Base-by-base conservation (phyloP, 2,888 invertebrate species). In the Amorpha juglandis region DNA sequence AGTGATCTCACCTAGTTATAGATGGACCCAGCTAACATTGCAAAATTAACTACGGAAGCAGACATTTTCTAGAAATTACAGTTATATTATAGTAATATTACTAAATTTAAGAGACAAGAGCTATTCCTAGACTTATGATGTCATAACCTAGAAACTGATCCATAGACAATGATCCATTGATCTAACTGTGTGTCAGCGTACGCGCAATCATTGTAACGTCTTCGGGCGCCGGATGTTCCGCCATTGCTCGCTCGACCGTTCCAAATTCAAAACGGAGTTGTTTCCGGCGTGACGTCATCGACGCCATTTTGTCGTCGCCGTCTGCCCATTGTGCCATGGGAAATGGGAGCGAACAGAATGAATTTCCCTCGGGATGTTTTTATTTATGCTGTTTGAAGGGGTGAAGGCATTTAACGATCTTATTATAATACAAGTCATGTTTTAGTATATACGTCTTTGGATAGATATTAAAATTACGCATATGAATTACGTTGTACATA, bases 181-280 rank as follows among this genome's bases (percentile, higher is more conserved):
- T 76, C 71, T 27, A 27, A 27, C 4, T 74, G 71, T 73, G 68
- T 45, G 52, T 52, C 63, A 62, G 62, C 83, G 82, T 84, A 81
- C 74, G 88, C 82, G 86, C 91, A 88, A 77, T 88, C 89, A 92
- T 86, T 86, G 92, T 88, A 90, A 90, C 92, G 92, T 93, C 92
- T 92, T 92, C 91, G 79, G 75, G 74, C 82, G 84, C 91, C 92
- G 92, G 92, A 93, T 92, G 92, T 91, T 83, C 92, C 90, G 89
- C 91, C 92, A 92, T 90, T 91, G 91, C 90, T 87, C 91, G 90
- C 89, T 92, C 91, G 92, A 93, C 92, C 92, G 91, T 92, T 90
- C 91, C 88, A 88, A 93, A 93, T 92, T 92, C 91, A 91, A 92
- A 91, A 92, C 92, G 92, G 92, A 92, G 92, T 83, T 84, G 86